Conservation (phyloP, 2,113 vertebrate genomes). For the Sprattus sprattus region DNA sequence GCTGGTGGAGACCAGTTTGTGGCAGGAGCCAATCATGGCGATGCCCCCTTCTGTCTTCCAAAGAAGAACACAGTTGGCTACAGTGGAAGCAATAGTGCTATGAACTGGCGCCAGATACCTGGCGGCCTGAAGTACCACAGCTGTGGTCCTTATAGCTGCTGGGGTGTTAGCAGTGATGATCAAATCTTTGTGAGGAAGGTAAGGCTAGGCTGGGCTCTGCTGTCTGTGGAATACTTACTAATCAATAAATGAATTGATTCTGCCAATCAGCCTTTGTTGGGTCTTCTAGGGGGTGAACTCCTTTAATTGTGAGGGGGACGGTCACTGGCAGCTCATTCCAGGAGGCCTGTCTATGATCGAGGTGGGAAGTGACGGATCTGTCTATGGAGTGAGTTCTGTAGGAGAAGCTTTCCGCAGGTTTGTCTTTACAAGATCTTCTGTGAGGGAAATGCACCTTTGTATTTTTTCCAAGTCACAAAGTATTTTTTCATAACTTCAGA, state of each 20-base stretch:
- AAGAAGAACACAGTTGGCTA: neutral
- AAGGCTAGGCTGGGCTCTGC: neutral
- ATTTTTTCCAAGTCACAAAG: too few relatives aligned
- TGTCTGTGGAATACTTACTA: too few relatives aligned
- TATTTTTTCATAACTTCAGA: too few relatives aligned
- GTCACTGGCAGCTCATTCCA: neutral
- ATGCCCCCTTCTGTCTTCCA: too few relatives aligned
- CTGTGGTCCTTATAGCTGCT: conserved; percentile 40
- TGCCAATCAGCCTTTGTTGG: too few relatives aligned
- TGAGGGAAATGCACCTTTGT: too few relatives aligned
- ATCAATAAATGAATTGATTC: too few relatives aligned
- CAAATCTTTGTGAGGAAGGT: conserved; percentile 5
- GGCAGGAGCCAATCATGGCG: too few relatives aligned
- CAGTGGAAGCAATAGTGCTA: neutral
- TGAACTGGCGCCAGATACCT: neutral
- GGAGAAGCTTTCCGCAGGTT: conserved; percentile 35
- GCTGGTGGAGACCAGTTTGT: too few relatives aligned
- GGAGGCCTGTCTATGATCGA: conserved; percentile 38
- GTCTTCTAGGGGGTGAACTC: neutral
- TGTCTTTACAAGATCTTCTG: too few relatives aligned
- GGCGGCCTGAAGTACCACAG: conserved; percentile 41
- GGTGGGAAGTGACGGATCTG: conserved; percentile 40
- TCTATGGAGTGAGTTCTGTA: conserved; percentile 31
- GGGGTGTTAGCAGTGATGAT: conserved; percentile 11
- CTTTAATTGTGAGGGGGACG: neutral